A percentile compares a stretch with the other conserved stretches of the same genome.
phyloP scores from a whole-genome alignment of 2,113 vertebrate genomes.

The Poeciliopsis occidentalis region DNA sequence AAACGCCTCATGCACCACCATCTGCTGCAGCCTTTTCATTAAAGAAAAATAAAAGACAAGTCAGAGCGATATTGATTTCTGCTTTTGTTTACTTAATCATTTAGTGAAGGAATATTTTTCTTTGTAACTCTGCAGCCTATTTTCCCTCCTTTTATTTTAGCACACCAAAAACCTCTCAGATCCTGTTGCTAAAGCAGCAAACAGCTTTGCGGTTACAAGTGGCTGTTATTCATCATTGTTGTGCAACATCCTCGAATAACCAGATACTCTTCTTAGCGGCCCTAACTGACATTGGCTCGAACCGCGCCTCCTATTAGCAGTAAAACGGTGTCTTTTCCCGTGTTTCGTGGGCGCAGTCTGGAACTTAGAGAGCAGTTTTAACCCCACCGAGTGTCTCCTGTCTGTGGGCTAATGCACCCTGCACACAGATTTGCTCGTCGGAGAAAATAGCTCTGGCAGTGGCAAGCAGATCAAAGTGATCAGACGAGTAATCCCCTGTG shows the following conservation, averaged over 20 bases:
- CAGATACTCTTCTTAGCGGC: constrained; percentile 55
- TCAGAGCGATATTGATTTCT: background rate
- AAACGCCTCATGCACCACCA: constrained; percentile 32
- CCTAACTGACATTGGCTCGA: constrained; percentile 63
- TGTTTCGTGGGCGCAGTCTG: constrained; percentile 39
- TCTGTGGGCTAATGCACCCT: constrained; percentile 52
- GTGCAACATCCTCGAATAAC: constrained; percentile 74
- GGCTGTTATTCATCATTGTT: constrained; percentile 70
- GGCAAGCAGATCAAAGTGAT: constrained; percentile 74
- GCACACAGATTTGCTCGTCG: constrained; percentile 29
- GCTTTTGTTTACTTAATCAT: background rate
- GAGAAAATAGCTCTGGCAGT: constrained; percentile 72
- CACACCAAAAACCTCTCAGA: constrained; percentile 48
- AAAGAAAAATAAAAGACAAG: background rate
- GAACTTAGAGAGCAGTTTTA: constrained; percentile 47
- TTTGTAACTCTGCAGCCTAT: background rate
- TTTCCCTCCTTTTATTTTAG: constrained; percentile 28
- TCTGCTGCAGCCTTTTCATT: constrained; percentile 26
- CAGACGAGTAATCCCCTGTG: constrained; percentile 77
- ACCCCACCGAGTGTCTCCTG: constrained; percentile 44
- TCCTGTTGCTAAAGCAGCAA: constrained; percentile 68
- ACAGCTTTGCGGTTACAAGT: constrained; percentile 73
- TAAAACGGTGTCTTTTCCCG: constrained; percentile 27
- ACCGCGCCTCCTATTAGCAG: constrained; percentile 42
- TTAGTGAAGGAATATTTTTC: background rate